Conservation (phyloP, 2,888 invertebrate genomes). For the Macrophya annulata region DNA sequence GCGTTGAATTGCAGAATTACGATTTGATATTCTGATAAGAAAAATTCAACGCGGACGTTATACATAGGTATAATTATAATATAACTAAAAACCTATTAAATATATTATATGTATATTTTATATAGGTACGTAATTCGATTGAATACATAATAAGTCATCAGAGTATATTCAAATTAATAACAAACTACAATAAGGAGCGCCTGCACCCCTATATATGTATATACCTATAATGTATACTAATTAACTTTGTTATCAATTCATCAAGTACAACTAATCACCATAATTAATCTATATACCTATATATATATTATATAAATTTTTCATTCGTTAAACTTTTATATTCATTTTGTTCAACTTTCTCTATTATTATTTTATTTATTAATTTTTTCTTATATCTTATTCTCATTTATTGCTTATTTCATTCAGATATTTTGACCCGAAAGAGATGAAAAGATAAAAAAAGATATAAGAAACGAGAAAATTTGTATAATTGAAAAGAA, state of each 20-base stretch:
- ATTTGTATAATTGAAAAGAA: not conserved
- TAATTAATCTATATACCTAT: not conserved
- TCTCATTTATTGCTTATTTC: not conserved
- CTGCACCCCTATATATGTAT: slow-evolving; percentile 40
- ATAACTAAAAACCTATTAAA: not conserved
- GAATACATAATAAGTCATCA: not conserved
- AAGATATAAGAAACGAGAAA: not conserved
- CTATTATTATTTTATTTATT: not conserved
- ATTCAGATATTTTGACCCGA: slow-evolving; percentile 10
- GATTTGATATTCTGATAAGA: not conserved
- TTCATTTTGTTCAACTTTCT: not conserved
- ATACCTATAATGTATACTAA: not conserved
- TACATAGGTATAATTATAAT: not conserved
- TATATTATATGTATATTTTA: not conserved
- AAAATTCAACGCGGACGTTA: slow-evolving; percentile 16
- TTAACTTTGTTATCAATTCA: slow-evolving; percentile 20
- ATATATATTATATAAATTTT: not conserved
- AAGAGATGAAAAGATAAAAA: not conserved
- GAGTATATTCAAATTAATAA: slow-evolving; percentile 28
- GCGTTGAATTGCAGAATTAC: not conserved
- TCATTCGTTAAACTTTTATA: not conserved
- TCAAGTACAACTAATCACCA: slow-evolving; percentile 21
- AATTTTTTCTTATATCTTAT: not conserved
- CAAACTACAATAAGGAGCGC: slow-evolving; percentile 53
- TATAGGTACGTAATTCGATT: not conserved